phyloP scores from a whole-genome alignment of 2,797 vertebrate genomes.

The Vespertilio murinus region DNA sequence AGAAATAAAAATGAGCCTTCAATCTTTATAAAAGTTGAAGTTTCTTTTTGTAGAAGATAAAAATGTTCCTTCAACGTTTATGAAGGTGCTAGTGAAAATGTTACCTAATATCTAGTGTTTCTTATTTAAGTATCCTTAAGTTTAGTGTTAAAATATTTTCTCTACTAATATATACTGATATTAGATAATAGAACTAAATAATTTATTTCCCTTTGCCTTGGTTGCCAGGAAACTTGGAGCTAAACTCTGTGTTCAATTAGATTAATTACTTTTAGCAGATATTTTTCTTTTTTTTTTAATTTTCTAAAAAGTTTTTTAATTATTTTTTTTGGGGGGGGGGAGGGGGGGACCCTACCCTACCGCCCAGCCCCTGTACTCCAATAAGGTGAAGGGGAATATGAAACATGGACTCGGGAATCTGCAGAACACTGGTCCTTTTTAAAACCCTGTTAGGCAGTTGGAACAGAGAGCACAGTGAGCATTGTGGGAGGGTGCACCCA shows the following conservation, averaged over 20 bases:
- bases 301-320: too few species aligned
- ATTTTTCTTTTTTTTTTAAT: too few species aligned
- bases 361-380: too few species aligned
- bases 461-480: not conserved
- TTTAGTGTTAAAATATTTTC: not conserved
- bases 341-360: too few species aligned
- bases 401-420: too few species aligned
- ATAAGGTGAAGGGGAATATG: too few species aligned
- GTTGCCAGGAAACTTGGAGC: not conserved
- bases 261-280: not conserved
- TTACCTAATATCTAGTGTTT: not conserved
- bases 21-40: not conserved
- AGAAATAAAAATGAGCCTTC: not conserved
- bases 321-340: too few species aligned
- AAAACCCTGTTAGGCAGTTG: not conserved
- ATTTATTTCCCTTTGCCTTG: constrained; percentile 13
- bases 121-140: not conserved
- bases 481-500: rapidly evolving
- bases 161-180: not conserved
- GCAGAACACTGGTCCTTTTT: too few species aligned
- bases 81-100: not conserved
- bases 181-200: not conserved
- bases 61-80: not conserved
- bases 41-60: not conserved
- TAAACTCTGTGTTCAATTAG: not conserved